These are phyloP conservation scores for Nymphalis io DNA, from an alignment of 1,140 invertebrate genomes.

Conservation along the genomic window DNA sequence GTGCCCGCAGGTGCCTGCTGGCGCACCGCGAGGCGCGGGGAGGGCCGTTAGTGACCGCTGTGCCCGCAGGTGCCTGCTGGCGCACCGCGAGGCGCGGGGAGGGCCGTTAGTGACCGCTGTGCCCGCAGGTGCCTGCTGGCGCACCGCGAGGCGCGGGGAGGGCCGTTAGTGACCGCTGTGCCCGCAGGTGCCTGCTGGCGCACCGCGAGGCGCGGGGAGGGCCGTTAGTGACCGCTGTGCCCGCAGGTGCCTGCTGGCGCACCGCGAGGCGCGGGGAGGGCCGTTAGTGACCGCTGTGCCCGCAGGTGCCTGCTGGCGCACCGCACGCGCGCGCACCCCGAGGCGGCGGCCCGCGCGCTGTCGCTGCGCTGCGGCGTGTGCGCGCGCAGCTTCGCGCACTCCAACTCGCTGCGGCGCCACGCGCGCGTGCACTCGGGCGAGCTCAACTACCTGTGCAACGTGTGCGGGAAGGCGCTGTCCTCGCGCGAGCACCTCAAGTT, in stretches of 20 bases:
- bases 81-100: background rate
- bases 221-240: no score
- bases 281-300: no score
- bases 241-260: background rate
- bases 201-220: conserved; percentile 65
- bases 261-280: no score
- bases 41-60: no score
- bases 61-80: background rate
- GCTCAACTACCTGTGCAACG: conserved; percentile 84
- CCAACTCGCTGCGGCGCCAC: conserved; percentile 82
- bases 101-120: no score
- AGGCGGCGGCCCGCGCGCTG: conserved; percentile 54
- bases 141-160: conserved; percentile 66
- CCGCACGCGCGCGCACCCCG: conserved; percentile 66
- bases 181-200: conserved; percentile 59
- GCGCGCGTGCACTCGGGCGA: conserved; percentile 83
- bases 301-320: conserved; percentile 65
- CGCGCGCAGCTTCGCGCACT: conserved; percentile 76
- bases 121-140: conserved; percentile 56
- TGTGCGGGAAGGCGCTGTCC: conserved; percentile 90
- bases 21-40: no score
- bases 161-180: no score
- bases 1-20: no score
- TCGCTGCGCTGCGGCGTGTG: conserved; percentile 75
- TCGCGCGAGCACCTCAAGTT: conserved; percentile 86